Percentiles rank a stretch among this genome's conserved stretches.
Conservation (phyloP, 2,113 vertebrate species). For the Hyla sarda region DNA sequence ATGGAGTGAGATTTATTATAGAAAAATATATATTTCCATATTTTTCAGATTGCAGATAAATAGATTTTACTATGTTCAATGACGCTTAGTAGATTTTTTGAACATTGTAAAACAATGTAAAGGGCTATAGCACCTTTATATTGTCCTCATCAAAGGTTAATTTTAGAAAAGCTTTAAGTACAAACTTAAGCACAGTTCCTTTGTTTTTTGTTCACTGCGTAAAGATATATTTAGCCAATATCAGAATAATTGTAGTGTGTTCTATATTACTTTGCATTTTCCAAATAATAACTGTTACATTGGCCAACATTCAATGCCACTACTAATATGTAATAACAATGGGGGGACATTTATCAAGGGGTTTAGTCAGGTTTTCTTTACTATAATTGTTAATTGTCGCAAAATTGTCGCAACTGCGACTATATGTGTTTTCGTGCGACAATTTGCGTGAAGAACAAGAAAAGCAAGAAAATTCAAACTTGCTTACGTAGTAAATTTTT, state of each 20-base stretch:
- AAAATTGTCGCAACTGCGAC: no score
- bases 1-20: conserved; percentile 31
- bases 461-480: no score
- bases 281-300: not conserved
- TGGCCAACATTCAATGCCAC: not conserved
- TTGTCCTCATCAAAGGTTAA: not conserved
- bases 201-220: not conserved
- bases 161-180: not conserved
- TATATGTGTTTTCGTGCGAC: no score
- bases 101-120: conserved; percentile 14
- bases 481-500: no score
- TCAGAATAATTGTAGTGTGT: not conserved
- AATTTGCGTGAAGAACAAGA: no score
- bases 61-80: conserved; percentile 22
- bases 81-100: not conserved
- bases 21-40: conserved; percentile 28
- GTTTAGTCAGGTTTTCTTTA: no score
- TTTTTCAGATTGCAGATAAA: conserved; percentile 33
- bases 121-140: not conserved
- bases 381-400: no score
- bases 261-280: not conserved
- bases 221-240: not conserved
- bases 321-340: no score
- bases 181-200: no score
- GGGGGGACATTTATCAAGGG: no score